Percentiles rank a stretch among this genome's conserved stretches.
phyloP scores from a whole-genome alignment of 1,140 invertebrate species.

The Ephestia elutella region DNA sequence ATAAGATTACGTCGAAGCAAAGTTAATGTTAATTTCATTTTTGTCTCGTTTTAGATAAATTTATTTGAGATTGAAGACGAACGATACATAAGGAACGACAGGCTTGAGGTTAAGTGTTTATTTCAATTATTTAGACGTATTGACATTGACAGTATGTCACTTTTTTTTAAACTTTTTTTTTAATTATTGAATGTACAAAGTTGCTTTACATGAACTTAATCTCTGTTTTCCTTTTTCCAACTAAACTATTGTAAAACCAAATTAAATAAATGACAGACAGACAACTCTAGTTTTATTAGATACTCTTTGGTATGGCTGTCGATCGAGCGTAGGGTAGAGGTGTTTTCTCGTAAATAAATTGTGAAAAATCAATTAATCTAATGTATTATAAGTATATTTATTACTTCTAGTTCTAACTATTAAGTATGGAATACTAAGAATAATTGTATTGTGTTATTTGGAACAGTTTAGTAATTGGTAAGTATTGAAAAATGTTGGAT shows the following conservation, averaged over 20 bases:
- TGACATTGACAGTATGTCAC: no score
- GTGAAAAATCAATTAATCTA: conserved; percentile 36
- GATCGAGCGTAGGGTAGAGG: conserved; percentile 41
- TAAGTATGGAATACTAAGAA: conserved; percentile 48
- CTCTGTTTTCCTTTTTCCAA: not conserved
- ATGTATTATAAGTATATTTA: conserved; percentile 32
- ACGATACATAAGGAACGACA: no score
- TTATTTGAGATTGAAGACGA: not conserved
- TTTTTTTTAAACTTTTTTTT: no score
- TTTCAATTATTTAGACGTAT: no score
- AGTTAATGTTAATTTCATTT: conserved; percentile 49
- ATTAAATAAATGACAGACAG: conserved; percentile 29
- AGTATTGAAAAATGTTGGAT: conserved; percentile 17
- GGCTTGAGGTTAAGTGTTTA: no score
- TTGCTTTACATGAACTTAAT: no score
- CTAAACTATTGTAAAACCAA: not conserved
- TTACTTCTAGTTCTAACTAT: conserved; percentile 18
- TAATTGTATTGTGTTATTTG: conserved; percentile 34
- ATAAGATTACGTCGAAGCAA: conserved; percentile 54
- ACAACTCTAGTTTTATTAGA: no score
- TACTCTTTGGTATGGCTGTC: conserved; percentile 65
- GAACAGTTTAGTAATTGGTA: conserved; percentile 41
- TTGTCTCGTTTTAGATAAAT: conserved; percentile 8
- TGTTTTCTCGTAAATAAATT: conserved; percentile 47
- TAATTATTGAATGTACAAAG: no score